Evolutionary conservation across 2,797 vertebrate species (phyloP).

Genomic region (Leucoraja ocellata): DNA sequence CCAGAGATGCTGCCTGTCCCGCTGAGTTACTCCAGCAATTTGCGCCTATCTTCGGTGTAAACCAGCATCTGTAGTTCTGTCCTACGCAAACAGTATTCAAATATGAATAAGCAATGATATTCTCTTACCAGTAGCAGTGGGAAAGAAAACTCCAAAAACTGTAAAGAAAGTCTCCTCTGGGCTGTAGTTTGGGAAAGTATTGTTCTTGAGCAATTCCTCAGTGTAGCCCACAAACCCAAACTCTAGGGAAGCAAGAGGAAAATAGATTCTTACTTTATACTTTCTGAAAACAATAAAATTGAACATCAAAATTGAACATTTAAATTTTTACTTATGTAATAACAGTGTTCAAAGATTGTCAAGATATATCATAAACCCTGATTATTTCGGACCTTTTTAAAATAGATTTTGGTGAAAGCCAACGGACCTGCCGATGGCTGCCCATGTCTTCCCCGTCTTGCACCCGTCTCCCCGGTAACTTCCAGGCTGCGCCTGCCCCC

Average conservation of each 20-base stretch:
- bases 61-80: no score
- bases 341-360: background rate
- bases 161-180: constrained; percentile 87
- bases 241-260: constrained; percentile 54
- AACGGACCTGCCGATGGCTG: no score
- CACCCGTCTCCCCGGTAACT: no score
- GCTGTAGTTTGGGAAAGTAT: constrained; percentile 78
- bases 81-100: background rate
- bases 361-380: no score
- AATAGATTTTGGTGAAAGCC: no score
- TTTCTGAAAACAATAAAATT: constrained; percentile 10
- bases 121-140: constrained; percentile 82
- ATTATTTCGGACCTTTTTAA: no score
- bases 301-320: background rate
- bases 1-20: no score
- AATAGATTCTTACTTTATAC: background rate
- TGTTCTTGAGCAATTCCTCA: constrained; percentile 67
- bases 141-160: constrained; percentile 95
- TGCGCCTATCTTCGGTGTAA: no score
- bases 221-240: constrained; percentile 87
- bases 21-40: no score
- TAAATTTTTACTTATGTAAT: background rate
- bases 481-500: no score
- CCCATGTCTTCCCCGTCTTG: no score
- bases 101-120: background rate